phyloP scores from a whole-genome alignment of 2,113 vertebrate species.

The Lophura nycthemera region DNA sequence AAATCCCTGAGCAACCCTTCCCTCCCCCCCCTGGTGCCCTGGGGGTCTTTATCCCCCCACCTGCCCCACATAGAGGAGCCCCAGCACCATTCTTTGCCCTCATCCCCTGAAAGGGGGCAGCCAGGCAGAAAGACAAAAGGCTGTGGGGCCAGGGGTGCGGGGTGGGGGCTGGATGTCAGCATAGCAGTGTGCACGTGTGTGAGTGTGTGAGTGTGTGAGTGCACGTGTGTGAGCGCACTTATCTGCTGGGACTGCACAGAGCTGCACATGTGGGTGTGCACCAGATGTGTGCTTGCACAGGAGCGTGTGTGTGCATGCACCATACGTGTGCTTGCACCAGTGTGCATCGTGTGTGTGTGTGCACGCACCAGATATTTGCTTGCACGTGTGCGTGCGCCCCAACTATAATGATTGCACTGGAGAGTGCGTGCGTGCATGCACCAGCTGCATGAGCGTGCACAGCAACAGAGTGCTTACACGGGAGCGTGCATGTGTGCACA shows the following conservation, averaged over 20 bases:
- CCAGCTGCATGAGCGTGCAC: background rate
- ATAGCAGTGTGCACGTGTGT: rapidly evolving
- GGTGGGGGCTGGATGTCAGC: background rate
- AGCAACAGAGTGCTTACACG: background rate
- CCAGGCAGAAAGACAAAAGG: conserved; percentile 75
- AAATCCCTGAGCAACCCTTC: no score
- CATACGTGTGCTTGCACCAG: background rate
- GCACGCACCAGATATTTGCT: background rate
- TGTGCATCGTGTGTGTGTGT: rapidly evolving
- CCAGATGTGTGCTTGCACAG: background rate
- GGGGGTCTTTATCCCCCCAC: background rate
- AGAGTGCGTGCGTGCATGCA: background rate
- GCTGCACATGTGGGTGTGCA: background rate
- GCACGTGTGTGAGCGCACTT: background rate
- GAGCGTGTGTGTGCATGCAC: rapidly evolving
- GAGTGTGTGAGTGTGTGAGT: no score
- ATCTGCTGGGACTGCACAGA: background rate
- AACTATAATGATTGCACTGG: no score
- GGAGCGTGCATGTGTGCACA: background rate
- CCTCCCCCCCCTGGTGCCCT: no score
- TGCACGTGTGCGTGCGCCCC: background rate
- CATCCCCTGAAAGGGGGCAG: conserved; percentile 62
- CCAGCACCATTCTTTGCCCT: background rate
- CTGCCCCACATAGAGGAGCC: background rate
- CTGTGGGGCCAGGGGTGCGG: background rate